Evolutionary conservation across 2,888 invertebrate species (phyloP).

Genomic region (Pasiphila rectangulata): DNA sequence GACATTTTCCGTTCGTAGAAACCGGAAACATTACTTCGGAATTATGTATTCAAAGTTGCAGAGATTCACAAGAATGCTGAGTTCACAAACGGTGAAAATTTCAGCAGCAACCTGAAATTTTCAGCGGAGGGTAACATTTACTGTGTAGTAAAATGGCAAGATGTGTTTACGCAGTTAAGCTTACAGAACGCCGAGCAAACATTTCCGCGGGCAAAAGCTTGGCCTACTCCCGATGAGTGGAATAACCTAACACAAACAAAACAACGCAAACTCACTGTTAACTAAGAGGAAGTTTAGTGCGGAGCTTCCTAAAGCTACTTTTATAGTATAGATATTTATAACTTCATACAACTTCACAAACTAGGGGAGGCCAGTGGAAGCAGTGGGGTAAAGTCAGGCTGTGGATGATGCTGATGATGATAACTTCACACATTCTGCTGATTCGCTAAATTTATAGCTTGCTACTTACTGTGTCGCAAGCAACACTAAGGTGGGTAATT

Average conservation of each 20-base stretch:
- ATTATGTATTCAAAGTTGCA: constrained; percentile 58
- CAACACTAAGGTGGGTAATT: constrained; percentile 15
- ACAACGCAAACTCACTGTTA: constrained; percentile 11
- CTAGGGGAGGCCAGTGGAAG: too few species aligned
- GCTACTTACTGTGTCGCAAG: too few species aligned
- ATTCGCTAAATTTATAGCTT: constrained; percentile 9
- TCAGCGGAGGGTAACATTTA: constrained; percentile 15
- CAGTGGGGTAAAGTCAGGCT: too few species aligned
- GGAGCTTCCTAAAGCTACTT: constrained; percentile 12
- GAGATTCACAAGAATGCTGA: constrained; percentile 44
- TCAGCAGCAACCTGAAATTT: constrained; percentile 20
- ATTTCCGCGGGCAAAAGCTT: constrained; percentile 20
- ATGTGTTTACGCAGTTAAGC: constrained; percentile 19
- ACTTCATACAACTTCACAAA: too few species aligned
- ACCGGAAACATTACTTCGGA: constrained; percentile 62
- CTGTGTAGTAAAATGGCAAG: constrained; percentile 6
- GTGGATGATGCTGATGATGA: too few species aligned
- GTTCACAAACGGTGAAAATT: constrained; percentile 29
- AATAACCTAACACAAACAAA: constrained; percentile 22
- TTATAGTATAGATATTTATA: constrained; percentile 17
- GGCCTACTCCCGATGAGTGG: constrained; percentile 16
- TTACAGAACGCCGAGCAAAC: constrained; percentile 9
- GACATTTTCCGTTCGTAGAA: constrained; percentile 61
- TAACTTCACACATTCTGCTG: constrained; percentile 14
- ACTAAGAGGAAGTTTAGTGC: constrained; percentile 12